These are phyloP conservation scores for Myotis vivesi DNA, from an alignment of 2,797 vertebrate species.

Conservation along the genomic window DNA sequence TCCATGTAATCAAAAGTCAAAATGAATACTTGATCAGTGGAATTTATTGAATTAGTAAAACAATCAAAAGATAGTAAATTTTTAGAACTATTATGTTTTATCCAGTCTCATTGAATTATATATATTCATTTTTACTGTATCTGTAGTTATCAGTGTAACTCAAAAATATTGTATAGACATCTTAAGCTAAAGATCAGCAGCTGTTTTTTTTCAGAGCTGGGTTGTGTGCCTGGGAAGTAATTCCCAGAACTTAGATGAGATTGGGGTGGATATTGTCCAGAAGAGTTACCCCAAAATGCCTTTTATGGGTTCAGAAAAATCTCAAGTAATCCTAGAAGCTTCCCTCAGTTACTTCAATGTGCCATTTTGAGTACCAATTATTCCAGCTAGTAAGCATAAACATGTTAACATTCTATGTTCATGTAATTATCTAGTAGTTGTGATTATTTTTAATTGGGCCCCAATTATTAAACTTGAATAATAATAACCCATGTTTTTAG, in stretches of 20 bases:
- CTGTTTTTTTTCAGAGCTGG: background rate
- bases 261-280: background rate
- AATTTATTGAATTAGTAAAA: slow-evolving; percentile 46
- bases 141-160: background rate
- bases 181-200: background rate
- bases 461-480: background rate
- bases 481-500: background rate
- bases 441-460: slow-evolving; percentile 26
- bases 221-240: background rate
- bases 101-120: background rate
- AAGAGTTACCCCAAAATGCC: background rate
- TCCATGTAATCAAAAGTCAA: slow-evolving; percentile 61
- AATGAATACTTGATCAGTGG: slow-evolving; percentile 18
- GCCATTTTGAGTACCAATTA: background rate
- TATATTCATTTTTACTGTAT: slow-evolving; percentile 13
- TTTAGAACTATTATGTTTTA: slow-evolving; percentile 11
- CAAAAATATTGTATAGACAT: background rate
- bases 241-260: background rate
- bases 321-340: background rate
- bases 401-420: background rate
- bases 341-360: background rate
- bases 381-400: background rate
- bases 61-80: slow-evolving; percentile 47
- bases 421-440: background rate
- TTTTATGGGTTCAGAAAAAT: background rate